Evolutionary conservation across 2,113 vertebrate genomes (phyloP).

Genomic region (Cairina moschata): DNA sequence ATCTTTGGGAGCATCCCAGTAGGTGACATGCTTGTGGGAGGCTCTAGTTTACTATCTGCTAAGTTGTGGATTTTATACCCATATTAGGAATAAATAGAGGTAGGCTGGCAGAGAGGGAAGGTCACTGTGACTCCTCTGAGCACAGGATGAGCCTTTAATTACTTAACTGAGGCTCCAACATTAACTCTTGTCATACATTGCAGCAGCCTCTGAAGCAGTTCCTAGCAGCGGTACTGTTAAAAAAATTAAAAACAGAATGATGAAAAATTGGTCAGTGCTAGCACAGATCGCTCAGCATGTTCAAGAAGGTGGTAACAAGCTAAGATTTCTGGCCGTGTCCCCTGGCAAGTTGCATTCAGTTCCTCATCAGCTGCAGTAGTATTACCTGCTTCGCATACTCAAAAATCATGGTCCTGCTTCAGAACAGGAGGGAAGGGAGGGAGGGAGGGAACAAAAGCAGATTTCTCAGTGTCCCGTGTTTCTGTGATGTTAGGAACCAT

Average conservation of each 20-base stretch:
- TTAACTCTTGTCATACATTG: constrained; percentile 8
- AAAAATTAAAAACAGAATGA: not conserved
- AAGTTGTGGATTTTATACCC: constrained; percentile 39
- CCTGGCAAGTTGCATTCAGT: not conserved
- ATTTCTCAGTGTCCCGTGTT: not conserved
- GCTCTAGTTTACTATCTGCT: constrained; percentile 30
- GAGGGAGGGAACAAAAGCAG: not conserved
- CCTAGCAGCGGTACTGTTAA: not conserved
- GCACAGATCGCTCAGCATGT: not conserved
- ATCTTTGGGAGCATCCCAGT: not conserved
- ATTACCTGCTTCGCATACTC: not conserved
- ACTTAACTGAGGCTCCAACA: not conserved
- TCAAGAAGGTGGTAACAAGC: not conserved
- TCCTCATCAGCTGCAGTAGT: not conserved
- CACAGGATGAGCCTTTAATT: not conserved
- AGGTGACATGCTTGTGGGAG: not conserved
- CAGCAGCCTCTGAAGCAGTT: not conserved
- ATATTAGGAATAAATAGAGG: constrained; percentile 68
- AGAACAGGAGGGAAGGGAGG: not conserved
- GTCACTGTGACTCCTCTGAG: constrained; percentile 55
- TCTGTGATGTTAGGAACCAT: not conserved
- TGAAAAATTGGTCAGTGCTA: not conserved
- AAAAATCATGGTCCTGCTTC: not conserved
- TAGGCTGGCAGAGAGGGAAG: constrained; percentile 47
- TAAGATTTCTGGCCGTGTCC: not conserved